These are phyloP conservation scores for Novumbra hubbsi DNA, from an alignment of 2,797 vertebrate genomes.

Conservation along the genomic window DNA sequence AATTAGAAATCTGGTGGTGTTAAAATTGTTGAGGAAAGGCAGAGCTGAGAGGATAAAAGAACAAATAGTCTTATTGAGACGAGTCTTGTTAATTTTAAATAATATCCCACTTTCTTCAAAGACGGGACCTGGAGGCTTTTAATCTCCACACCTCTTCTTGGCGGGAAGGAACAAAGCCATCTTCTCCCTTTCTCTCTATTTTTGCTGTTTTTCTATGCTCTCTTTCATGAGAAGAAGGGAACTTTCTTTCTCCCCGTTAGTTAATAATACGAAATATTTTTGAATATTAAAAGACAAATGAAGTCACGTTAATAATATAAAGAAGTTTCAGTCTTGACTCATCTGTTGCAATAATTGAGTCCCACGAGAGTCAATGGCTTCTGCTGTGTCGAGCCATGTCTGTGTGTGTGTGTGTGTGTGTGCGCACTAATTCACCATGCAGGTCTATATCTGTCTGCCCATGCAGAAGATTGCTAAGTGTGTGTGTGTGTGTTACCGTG, in stretches of 20 bases:
- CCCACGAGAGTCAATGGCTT: conserved; percentile 54
- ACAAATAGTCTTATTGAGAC: conserved; percentile 30
- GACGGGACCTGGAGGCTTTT: conserved; percentile 45
- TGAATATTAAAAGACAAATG: conserved; percentile 67
- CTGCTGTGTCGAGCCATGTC: not conserved
- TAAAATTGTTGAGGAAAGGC: not conserved
- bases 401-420: conserved; percentile 10
- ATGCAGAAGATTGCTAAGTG: not conserved
- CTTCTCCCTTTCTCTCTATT: not conserved
- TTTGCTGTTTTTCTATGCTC: not conserved
- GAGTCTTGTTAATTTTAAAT: conserved; percentile 57
- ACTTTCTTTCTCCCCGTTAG: not conserved
- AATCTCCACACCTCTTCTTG: conserved; percentile 31
- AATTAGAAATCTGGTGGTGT: not conserved
- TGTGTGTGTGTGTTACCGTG: not conserved
- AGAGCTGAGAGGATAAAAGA: not conserved
- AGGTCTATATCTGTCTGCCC: too few species aligned
- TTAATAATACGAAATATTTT: conserved; percentile 66
- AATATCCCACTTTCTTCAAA: conserved; percentile 54
- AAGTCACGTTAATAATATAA: conserved; percentile 72
- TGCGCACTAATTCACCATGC: not conserved
- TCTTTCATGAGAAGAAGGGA: not conserved
- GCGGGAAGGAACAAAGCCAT: conserved; percentile 20
- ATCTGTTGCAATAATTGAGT: conserved; percentile 73
- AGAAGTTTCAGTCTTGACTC: conserved; percentile 54